Base-by-base conservation (phyloP, 2,113 vertebrate genomes). In the Nibea coibor region DNA sequence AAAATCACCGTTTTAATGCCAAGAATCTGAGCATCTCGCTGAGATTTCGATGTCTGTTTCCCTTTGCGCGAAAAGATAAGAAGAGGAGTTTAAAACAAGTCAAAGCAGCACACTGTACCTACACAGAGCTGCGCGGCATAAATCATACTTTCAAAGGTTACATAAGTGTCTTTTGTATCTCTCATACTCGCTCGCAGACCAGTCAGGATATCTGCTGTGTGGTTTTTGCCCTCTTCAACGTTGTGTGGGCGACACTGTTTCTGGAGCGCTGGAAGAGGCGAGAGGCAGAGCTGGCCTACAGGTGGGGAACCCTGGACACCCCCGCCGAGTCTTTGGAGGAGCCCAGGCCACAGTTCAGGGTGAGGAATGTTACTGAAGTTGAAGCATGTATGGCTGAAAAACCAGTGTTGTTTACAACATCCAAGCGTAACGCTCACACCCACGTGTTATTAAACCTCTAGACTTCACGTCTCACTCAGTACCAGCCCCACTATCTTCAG, bases 181-280 rank as follows among this genome's bases (percentile, higher is more conserved):
- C 42, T 54, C 56, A 5, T 42, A 10, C 28, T 62, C 5, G n/a
- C 53, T 26, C 54, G 42, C 94, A 99, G 98, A 99, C 97, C 72
- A 99, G 98, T 92, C 96, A 97, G 88, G 98, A 99, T 80, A 96
- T 99, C 75, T 98, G 96, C 92, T 98, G 98, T 14, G 97, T 99
- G 87, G 95, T 99, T 73, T 99, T 99, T 0, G 97, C 98, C 26
- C 90, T 99, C 84, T 99, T 99, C 95, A 99, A 99, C 0, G 98
- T 99, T 22, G 91, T 99, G 82, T 99, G 98, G 98, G 95, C 98
- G 35, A 98, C 98, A 0, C 89, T 99, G 57, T 99, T 99, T 91
- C 93, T 99, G 82, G 98, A 99, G 94, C 96, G 97, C 77, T 99
- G 98, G 98, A 99, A 99, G 80, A 96, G 97, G 72, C 95, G 96